phyloP scores from a whole-genome alignment of 2,888 invertebrate genomes.

The Calephelis perditalis region DNA sequence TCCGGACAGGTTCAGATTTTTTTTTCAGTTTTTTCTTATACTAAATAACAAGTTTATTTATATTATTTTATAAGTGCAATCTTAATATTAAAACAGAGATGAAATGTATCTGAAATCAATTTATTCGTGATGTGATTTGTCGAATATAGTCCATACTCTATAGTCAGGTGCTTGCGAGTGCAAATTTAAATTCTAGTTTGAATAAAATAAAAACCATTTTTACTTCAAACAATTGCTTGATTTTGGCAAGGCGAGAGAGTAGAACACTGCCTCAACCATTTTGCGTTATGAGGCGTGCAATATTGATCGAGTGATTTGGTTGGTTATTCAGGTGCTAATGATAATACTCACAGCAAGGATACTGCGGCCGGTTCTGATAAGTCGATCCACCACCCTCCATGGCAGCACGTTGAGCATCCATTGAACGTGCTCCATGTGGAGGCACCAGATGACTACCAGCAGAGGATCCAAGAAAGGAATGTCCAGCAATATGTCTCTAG shows the following conservation, averaged over 20 bases:
- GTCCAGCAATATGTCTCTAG: no score
- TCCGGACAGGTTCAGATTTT: background rate
- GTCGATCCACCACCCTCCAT: background rate
- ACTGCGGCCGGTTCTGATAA: background rate
- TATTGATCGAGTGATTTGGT: background rate
- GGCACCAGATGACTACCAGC: no score
- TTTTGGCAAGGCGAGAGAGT: background rate
- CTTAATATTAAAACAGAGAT: no score
- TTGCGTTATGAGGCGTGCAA: background rate
- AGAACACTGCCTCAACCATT: background rate
- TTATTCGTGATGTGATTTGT: no score
- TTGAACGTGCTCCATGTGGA: background rate
- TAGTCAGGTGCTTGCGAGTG: background rate
- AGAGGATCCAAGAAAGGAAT: no score
- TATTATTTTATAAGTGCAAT: background rate
- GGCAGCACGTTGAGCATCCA: background rate
- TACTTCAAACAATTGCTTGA: background rate
- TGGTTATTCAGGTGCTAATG: constrained; percentile 2
- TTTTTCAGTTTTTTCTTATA: background rate
- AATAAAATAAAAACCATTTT: background rate
- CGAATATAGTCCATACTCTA: background rate
- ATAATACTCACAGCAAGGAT: background rate
- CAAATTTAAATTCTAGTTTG: background rate
- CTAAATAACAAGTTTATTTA: background rate
- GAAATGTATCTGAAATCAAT: no score